These are phyloP conservation scores for Phoxinus phoxinus DNA, from an alignment of 2,113 vertebrate genomes.

Conservation along the genomic window DNA sequence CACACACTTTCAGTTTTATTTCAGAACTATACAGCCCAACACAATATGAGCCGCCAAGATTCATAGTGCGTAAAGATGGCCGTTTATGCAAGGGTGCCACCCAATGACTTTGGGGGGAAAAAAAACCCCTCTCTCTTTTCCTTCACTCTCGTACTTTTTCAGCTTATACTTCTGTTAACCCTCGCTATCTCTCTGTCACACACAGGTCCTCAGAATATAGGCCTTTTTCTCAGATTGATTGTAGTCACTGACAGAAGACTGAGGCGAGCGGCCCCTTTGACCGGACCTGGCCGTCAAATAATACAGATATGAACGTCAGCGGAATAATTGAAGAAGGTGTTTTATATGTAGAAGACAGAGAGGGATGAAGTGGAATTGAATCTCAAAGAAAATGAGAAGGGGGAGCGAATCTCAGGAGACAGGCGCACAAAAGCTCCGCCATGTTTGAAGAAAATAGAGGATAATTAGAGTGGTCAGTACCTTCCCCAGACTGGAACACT, in stretches of 20 bases:
- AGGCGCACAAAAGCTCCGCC: slow-evolving; percentile 67
- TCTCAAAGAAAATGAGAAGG: slow-evolving; percentile 71
- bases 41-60: slow-evolving; percentile 58
- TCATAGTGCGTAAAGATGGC: slow-evolving; percentile 58
- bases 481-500: slow-evolving; percentile 59
- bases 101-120: neutral
- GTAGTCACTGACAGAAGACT: slow-evolving; percentile 66
- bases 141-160: slow-evolving; percentile 23
- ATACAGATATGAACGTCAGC: slow-evolving; percentile 74
- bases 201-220: slow-evolving; percentile 57
- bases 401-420: slow-evolving; percentile 63
- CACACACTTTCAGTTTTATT: neutral
- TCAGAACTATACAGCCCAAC: neutral
- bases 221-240: slow-evolving; percentile 68
- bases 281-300: slow-evolving; percentile 69
- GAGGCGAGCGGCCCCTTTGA: slow-evolving; percentile 71
- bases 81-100: neutral
- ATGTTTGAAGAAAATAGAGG: slow-evolving; percentile 76
- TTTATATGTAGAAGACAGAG: slow-evolving; percentile 80
- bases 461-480: slow-evolving; percentile 75
- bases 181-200: slow-evolving; percentile 51
- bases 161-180: slow-evolving; percentile 55
- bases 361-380: slow-evolving; percentile 74
- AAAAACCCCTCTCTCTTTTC: neutral
- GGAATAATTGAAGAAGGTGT: slow-evolving; percentile 79